phyloP scores from a whole-genome alignment of 2,113 vertebrate genomes.

The Uria aalge region DNA sequence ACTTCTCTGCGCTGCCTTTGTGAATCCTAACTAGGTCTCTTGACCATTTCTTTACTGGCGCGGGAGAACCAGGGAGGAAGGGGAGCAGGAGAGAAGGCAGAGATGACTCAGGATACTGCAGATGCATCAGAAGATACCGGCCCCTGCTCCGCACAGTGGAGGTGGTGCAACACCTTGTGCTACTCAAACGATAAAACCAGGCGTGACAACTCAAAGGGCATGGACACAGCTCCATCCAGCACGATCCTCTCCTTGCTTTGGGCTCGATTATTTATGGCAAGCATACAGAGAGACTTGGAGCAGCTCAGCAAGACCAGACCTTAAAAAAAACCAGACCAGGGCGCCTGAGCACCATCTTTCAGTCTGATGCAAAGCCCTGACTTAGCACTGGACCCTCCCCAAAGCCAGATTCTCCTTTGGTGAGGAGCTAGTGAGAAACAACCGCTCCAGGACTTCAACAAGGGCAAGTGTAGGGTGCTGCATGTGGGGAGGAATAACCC shows the following conservation, averaged over 20 bases:
- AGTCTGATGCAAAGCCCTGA: not conserved
- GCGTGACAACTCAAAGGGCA: not conserved
- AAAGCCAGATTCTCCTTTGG: not conserved
- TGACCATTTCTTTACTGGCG: not conserved
- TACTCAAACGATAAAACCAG: not conserved
- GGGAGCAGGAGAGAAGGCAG: not conserved
- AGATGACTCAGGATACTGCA: slow-evolving; percentile 6
- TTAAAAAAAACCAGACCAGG: not conserved
- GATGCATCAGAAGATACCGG: not conserved
- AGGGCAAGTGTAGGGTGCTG: too few relatives aligned
- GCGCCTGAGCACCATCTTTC: not conserved
- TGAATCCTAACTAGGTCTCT: slow-evolving; percentile 17
- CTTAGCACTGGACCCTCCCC: not conserved
- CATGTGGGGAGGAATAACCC: too few relatives aligned
- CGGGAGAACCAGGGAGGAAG: not conserved
- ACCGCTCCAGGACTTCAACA: not conserved
- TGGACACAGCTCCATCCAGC: not conserved
- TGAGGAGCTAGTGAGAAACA: not conserved
- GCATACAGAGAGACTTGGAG: not conserved
- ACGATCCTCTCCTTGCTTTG: not conserved
- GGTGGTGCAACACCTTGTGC: not conserved
- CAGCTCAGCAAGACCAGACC: not conserved
- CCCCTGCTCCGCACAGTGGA: not conserved
- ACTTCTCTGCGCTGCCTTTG: not conserved
- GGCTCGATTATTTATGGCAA: not conserved